A percentile compares a stretch with the other conserved stretches of the same genome.
phyloP scores from a whole-genome alignment of 2,888 invertebrate genomes.

The Cantharis nigra region DNA sequence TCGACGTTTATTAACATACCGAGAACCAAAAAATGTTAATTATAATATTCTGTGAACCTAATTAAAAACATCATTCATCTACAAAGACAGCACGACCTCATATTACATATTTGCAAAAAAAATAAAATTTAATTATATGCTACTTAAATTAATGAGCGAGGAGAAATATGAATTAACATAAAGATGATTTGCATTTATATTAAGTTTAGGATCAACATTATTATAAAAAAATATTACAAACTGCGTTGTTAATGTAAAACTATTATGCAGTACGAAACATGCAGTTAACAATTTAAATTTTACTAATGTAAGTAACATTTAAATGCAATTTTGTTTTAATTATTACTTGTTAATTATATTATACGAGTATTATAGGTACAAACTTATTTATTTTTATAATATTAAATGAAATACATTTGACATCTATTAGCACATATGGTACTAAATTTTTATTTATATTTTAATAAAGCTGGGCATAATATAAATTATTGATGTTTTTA shows the following conservation, averaged over 20 bases:
- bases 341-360: neutral
- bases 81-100: constrained; percentile 40
- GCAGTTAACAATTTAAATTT: neutral
- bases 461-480: no score
- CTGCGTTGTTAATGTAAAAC: neutral
- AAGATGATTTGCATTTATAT: constrained; percentile 59
- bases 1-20: neutral
- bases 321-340: neutral
- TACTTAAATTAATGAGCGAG: constrained; percentile 70
- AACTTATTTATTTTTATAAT: neutral
- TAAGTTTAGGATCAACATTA: constrained; percentile 53
- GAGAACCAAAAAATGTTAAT: constrained; percentile 49
- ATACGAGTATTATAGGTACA: no score
- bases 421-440: neutral
- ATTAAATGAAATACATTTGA: neutral
- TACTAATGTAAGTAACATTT: neutral
- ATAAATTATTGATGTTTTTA: no score
- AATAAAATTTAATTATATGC: constrained; percentile 71
- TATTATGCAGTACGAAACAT: neutral
- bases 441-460: neutral
- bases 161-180: constrained; percentile 57
- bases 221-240: constrained; percentile 43
- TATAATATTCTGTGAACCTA: constrained; percentile 51
- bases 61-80: constrained; percentile 51
- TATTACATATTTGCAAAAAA: constrained; percentile 53